Conservation (phyloP, 2,888 invertebrate species). For the Caradrina clavipalpis region DNA sequence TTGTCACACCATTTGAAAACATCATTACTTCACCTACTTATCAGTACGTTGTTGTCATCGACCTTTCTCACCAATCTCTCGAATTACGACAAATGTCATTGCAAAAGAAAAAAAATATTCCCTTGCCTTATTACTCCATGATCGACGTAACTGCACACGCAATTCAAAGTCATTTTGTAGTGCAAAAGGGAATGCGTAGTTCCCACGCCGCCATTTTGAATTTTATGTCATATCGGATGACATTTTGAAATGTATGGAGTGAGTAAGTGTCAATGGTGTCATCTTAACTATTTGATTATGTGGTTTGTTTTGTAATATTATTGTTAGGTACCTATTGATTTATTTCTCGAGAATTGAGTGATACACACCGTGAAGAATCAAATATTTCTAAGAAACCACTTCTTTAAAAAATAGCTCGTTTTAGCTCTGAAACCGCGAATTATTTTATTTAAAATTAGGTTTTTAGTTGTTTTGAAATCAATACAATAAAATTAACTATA, state of each 20-base stretch:
- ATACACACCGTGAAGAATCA: too few relatives aligned
- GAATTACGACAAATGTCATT: slow-evolving; percentile 4
- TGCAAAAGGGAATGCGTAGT: slow-evolving; percentile 18
- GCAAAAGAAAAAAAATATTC: slow-evolving; percentile 2
- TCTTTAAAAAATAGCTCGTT: too few relatives aligned
- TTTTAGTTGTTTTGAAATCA: too few relatives aligned
- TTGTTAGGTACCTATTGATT: too few relatives aligned
- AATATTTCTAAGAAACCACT: too few relatives aligned
- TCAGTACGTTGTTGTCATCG: too few relatives aligned
- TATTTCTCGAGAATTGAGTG: too few relatives aligned
- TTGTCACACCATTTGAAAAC: too few relatives aligned
- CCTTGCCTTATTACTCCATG: neutral
- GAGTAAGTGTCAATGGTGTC: slow-evolving; percentile 3
- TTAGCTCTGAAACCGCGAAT: too few relatives aligned
- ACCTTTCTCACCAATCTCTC: neutral
- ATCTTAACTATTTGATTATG: neutral
- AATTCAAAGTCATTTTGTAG: slow-evolving; percentile 20
- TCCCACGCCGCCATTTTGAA: slow-evolving; percentile 15
- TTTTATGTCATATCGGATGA: slow-evolving; percentile 9
- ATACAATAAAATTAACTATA: too few relatives aligned
- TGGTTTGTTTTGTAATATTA: neutral
- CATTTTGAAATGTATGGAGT: slow-evolving; percentile 6
- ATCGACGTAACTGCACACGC: slow-evolving; percentile 8
- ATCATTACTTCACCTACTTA: too few relatives aligned
- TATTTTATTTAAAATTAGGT: too few relatives aligned